Percentiles rank a stretch among this genome's conserved stretches.
Conservation (phyloP, 2,113 vertebrate genomes). For the Cricetomys ansorgei region DNA sequence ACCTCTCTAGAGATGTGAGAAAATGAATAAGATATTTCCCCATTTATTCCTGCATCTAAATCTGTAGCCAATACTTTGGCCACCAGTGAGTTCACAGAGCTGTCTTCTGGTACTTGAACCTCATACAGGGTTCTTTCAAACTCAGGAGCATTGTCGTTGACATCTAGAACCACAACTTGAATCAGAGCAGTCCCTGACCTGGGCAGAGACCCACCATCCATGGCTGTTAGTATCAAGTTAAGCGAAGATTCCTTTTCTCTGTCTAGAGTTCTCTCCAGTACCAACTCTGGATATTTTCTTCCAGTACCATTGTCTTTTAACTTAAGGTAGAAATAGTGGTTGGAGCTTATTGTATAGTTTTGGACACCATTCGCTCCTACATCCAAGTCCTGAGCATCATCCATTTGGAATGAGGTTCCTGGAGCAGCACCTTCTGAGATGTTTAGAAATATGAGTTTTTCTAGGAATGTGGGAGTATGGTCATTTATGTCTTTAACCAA, state of each 20-base stretch:
- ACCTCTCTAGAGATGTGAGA: constrained; percentile 73
- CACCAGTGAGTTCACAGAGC: constrained; percentile 68
- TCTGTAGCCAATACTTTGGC: constrained; percentile 77
- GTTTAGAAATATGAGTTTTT: constrained; percentile 80
- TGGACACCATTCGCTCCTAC: constrained; percentile 85
- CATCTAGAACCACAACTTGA: constrained; percentile 62
- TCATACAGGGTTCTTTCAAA: constrained; percentile 77
- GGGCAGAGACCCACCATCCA: constrained; percentile 51
- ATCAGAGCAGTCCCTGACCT: constrained; percentile 55
- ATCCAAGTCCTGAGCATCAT: constrained; percentile 87
- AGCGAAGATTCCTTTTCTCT: constrained; percentile 69
- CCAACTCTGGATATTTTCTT: constrained; percentile 53
- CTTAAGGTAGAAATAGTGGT: constrained; percentile 77
- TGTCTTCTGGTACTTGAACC: constrained; percentile 80
- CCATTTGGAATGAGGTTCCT: constrained; percentile 84
- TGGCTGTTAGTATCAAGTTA: constrained; percentile 60
- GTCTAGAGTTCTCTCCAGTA: constrained; percentile 76
- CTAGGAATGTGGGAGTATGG: constrained; percentile 84
- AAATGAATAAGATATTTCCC: constrained; percentile 79
- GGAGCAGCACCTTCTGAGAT: constrained; percentile 83
- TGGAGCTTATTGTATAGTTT: constrained; percentile 83
- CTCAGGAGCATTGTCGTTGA: constrained; percentile 70
- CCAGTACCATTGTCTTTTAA: fast-evolving
- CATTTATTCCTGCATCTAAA: constrained; percentile 75
- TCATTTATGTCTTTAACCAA: constrained; percentile 89